phyloP scores from a whole-genome alignment of 2,113 vertebrate species.

The Brachypodius melanocephalos region DNA sequence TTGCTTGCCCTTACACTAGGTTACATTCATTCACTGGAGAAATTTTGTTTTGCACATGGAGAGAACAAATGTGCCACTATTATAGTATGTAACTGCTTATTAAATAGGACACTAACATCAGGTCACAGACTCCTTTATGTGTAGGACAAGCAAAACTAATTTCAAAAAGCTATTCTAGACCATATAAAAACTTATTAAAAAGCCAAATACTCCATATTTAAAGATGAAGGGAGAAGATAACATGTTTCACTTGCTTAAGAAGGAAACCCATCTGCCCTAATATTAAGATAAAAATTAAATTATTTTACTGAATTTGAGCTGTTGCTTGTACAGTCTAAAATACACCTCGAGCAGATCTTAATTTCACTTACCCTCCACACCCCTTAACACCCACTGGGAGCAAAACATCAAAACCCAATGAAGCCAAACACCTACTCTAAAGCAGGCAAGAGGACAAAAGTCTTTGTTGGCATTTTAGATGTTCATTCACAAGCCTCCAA shows the following conservation, averaged over 20 bases:
- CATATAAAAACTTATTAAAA: background rate
- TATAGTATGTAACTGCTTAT: background rate
- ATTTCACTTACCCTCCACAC: background rate
- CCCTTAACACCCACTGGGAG: background rate
- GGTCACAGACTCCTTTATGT: conserved; percentile 10
- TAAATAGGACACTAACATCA: conserved; percentile 34
- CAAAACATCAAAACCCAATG: background rate
- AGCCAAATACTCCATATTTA: background rate
- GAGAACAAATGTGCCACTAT: background rate
- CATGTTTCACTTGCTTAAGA: background rate
- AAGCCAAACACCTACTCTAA: background rate
- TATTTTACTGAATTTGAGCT: background rate
- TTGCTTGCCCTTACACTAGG: background rate
- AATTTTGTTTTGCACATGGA: background rate
- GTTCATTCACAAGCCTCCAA: background rate
- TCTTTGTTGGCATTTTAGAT: background rate
- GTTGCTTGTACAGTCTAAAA: background rate
- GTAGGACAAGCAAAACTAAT: conserved; percentile 27
- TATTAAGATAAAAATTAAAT: background rate
- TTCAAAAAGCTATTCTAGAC: background rate
- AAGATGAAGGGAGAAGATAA: background rate
- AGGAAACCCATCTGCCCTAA: background rate
- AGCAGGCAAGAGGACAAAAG: background rate
- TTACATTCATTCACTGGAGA: background rate
- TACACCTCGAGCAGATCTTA: background rate